phyloP scores from a whole-genome alignment of 2,888 invertebrate genomes.

The Rosalia funebris region DNA sequence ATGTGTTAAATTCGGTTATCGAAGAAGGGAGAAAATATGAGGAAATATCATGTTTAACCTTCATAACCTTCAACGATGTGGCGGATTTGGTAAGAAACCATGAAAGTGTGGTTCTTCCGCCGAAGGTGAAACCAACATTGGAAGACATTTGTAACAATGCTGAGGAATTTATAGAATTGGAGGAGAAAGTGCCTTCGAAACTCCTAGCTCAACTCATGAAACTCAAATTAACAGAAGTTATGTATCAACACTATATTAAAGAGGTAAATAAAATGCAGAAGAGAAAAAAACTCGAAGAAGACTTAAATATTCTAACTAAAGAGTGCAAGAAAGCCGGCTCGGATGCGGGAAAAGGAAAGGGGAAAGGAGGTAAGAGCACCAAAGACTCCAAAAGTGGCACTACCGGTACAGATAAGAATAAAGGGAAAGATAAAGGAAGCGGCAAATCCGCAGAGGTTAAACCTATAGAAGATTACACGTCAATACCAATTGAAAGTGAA shows the following conservation, averaged over 20 bases:
- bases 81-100: constrained; percentile 33
- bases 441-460: constrained; percentile 12
- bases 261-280: constrained; percentile 43
- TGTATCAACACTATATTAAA: constrained; percentile 46
- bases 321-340: constrained; percentile 34
- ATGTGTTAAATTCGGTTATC: constrained; percentile 36
- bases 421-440: constrained; percentile 10
- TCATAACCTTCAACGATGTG: constrained; percentile 48
- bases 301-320: constrained; percentile 41
- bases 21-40: constrained; percentile 43
- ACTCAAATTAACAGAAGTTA: constrained; percentile 49
- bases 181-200: neutral
- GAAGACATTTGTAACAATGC: constrained; percentile 8
- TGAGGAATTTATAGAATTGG: neutral
- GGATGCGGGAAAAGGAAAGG: constrained; percentile 29
- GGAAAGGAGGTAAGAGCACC: neutral
- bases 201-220: constrained; percentile 45
- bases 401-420: constrained; percentile 15
- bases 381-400: neutral
- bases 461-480: constrained; percentile 38
- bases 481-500: constrained; percentile 38
- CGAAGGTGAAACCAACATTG: constrained; percentile 23
- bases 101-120: constrained; percentile 17
- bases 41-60: constrained; percentile 44
- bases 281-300: constrained; percentile 39